Conservation (phyloP, 2,888 invertebrate genomes). For the Candidula unifasciata region DNA sequence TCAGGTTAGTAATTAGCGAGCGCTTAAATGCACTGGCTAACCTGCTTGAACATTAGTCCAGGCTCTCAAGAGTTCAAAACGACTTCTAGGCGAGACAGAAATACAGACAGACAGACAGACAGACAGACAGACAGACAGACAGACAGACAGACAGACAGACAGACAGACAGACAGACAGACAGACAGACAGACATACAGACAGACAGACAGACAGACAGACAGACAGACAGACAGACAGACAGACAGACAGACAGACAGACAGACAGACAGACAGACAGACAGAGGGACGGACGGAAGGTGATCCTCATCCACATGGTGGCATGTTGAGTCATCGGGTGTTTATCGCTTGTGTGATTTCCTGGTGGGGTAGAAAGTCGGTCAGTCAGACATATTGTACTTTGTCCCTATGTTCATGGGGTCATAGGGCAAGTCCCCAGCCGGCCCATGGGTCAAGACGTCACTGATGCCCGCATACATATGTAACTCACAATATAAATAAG, state of each 20-base stretch:
- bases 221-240: conserved; percentile 36
- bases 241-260: conserved; percentile 16
- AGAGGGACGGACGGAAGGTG: not conserved
- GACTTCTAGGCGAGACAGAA: not conserved
- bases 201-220: conserved; percentile 33
- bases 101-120: conserved; percentile 33
- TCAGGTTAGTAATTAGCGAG: too few relatives aligned
- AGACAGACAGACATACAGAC: conserved; percentile 31
- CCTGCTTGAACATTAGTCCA: too few relatives aligned
- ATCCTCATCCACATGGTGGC: too few relatives aligned
- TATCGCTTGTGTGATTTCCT: too few relatives aligned
- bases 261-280: not conserved
- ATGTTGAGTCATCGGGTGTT: too few relatives aligned
- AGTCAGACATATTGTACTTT: conserved; percentile 28
- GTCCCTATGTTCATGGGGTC: not conserved
- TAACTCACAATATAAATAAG: too few relatives aligned
- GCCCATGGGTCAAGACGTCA: too few relatives aligned
- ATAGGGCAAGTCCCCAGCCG: too few relatives aligned
- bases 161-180: not conserved
- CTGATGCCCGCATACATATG: too few relatives aligned
- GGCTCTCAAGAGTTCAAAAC: too few relatives aligned
- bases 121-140: conserved; percentile 42
- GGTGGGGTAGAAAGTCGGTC: not conserved
- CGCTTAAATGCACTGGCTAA: too few relatives aligned
- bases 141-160: conserved; percentile 35